Base-by-base conservation (phyloP, 2,888 invertebrate species). In the Drosophila neotestacea region DNA sequence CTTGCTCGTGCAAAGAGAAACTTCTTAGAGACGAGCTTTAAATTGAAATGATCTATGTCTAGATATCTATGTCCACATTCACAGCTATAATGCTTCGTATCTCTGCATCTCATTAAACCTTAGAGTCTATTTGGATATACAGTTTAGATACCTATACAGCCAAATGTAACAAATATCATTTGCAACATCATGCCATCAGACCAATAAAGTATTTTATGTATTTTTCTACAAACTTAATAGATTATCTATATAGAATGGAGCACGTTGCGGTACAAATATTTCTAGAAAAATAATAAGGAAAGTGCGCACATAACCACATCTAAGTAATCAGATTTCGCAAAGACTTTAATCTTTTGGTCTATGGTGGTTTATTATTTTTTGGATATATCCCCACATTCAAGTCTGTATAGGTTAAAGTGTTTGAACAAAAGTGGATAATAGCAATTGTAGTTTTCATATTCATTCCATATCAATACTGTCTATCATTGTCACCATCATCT, bases 1-100 rank as follows among this genome's bases (percentile, higher is more conserved):
- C 90, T 13, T 92, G 92, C 66, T 84, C 87, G 27, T 92, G 92
- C 72, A 89, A 87, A 34, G 79, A 88, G 39, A 79, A 73, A 1
- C 62, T 73, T 11, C 51, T 74, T 7, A 86, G 81, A 66, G 92
- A 92, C 73, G 92, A 92, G 69, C 88, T 92, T 56, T 92, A 91
- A 81, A 32, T 22, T 42, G 0, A 32, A n/a, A 16, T 28, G 10
- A 39, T 13, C 6, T 9, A 44, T 13, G 16, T 32, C 10, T 50
- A 1, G 10, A 32, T 16, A 22, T 42, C 6, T 7, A 28, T 41
- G 52, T 30, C 30, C 5, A 39, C 11, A 22, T 22, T 22, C 36
- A 50, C 36, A 27, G 28, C 13, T 32, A 30, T 30, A 30, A 30
- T 30, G 30, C 7, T 30, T 47, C 28, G 30, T 47, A 47, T 39